Conservation (phyloP, 2,113 vertebrate genomes). For the Ibidorhyncha struthersii region DNA sequence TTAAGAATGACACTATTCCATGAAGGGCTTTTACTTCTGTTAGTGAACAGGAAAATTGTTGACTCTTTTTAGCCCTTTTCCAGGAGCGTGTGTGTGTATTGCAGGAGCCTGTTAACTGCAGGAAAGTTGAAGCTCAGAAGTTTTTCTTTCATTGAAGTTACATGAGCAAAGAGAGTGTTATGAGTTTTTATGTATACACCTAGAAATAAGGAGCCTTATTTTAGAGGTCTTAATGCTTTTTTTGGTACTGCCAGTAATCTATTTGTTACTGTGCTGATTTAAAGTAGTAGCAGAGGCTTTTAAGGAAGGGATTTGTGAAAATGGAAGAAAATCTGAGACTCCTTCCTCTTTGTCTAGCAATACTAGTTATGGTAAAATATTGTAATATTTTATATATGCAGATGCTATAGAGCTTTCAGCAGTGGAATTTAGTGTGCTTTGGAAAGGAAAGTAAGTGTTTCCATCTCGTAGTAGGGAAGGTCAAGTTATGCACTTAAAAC, state of each 20-base stretch:
- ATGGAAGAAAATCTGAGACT: background rate
- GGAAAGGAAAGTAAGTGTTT: background rate
- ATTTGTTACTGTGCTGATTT: background rate
- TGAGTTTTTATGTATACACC: background rate
- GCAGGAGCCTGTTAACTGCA: background rate
- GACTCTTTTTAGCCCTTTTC: background rate
- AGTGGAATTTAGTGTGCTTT: background rate
- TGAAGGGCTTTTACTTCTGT: background rate
- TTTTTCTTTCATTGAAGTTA: background rate
- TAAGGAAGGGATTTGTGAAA: background rate
- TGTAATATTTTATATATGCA: background rate
- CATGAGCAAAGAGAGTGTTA: background rate
- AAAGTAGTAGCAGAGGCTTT: background rate
- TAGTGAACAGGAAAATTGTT: background rate
- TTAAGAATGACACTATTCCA: background rate
- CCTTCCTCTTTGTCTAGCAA: background rate
- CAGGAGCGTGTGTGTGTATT: background rate
- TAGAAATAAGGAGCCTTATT: background rate
- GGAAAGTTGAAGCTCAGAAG: background rate
- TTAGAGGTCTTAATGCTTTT: background rate
- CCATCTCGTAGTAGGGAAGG: background rate
- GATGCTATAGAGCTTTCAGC: background rate
- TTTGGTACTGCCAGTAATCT: background rate
- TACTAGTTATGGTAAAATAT: background rate
- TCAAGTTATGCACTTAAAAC: background rate